Percentiles rank a stretch among this genome's conserved stretches.
These are phyloP conservation scores for Tortrix viridana DNA, from an alignment of 2,888 invertebrate genomes.

Conservation along the genomic window DNA sequence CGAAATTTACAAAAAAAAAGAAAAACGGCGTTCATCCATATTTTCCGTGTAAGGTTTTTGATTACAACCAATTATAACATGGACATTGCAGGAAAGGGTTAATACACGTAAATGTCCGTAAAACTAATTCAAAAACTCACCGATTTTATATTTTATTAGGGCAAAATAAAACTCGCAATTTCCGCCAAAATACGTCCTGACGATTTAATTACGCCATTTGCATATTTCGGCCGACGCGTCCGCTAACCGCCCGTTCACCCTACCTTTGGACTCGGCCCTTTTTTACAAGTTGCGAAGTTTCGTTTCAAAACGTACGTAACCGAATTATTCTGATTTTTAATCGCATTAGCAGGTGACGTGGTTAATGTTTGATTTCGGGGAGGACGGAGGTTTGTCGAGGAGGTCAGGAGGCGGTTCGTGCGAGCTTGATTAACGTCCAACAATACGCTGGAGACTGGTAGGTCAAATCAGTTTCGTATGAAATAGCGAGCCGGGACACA, in stretches of 20 bases:
- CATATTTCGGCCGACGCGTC: conserved; percentile 61
- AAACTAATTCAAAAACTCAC: conserved; percentile 38
- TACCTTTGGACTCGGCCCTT: conserved; percentile 61
- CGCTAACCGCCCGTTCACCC: conserved; percentile 54
- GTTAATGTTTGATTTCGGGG: conserved; percentile 6
- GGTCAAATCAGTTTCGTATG: too few relatives aligned
- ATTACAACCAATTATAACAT: too few relatives aligned
- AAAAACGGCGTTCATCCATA: too few relatives aligned
- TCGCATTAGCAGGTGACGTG: conserved; percentile 3
- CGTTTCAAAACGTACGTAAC: conserved; percentile 40
- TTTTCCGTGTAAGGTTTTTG: too few relatives aligned
- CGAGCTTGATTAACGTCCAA: too few relatives aligned
- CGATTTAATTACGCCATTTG: conserved; percentile 73
- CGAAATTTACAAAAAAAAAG: too few relatives aligned
- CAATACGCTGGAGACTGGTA: too few relatives aligned
- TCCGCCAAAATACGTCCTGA: conserved; percentile 57
- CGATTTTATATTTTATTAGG: conserved; percentile 41
- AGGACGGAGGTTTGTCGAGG: too few relatives aligned
- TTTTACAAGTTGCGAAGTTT: conserved; percentile 50
- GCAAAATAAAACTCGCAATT: conserved; percentile 58
- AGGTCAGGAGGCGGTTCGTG: too few relatives aligned
- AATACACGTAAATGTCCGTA: background rate
- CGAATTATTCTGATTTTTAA: conserved; percentile 30
- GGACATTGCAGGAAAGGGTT: too few relatives aligned
- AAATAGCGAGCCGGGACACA: too few relatives aligned